Conservation (phyloP, 2,888 invertebrate genomes). For the Drosophila lutescens region DNA sequence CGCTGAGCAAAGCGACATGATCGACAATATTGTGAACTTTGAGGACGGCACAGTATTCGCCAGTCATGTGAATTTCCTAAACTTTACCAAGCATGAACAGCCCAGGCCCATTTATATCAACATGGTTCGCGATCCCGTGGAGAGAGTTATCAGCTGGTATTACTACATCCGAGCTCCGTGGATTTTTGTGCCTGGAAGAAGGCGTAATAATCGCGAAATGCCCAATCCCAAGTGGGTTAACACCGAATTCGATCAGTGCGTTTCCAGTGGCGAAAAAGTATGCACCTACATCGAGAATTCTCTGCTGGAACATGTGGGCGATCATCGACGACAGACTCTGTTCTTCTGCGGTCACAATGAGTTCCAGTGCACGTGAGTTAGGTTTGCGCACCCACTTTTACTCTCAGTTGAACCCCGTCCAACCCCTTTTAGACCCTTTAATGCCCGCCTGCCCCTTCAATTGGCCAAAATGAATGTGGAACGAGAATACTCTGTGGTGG, state of each 20-base stretch:
- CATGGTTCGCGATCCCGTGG: slow-evolving; percentile 94
- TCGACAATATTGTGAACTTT: slow-evolving; percentile 75
- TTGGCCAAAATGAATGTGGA: slow-evolving; percentile 93
- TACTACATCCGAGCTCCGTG: slow-evolving; percentile 95
- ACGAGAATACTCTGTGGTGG: slow-evolving; percentile 93
- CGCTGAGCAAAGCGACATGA: slow-evolving; percentile 65
- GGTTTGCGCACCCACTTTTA: slow-evolving; percentile 2
- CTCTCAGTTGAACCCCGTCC: slow-evolving; percentile 4
- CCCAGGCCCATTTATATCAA: slow-evolving; percentile 95
- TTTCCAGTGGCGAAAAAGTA: slow-evolving; percentile 90
- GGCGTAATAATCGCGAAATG: slow-evolving; percentile 85
- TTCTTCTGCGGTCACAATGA: slow-evolving; percentile 96
- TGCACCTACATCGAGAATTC: slow-evolving; percentile 93
- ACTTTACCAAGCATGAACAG: slow-evolving; percentile 86
- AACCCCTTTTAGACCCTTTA: slow-evolving; percentile 89
- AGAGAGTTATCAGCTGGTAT: slow-evolving; percentile 95
- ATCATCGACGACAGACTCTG: slow-evolving; percentile 93
- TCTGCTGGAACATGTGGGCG: slow-evolving; percentile 92
- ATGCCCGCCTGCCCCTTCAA: slow-evolving; percentile 91
- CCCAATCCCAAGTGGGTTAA: slow-evolving; percentile 94
- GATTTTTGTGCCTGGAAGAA: slow-evolving; percentile 94
- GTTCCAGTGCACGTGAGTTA: slow-evolving; percentile 89
- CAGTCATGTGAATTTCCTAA: slow-evolving; percentile 81
- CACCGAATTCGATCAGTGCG: slow-evolving; percentile 95
- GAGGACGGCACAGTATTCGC: slow-evolving; percentile 76